Evolutionary conservation across 1,140 invertebrate species (phyloP), one percentile per base, ranked within the genome.

Genomic region (Physella acuta): DNA sequence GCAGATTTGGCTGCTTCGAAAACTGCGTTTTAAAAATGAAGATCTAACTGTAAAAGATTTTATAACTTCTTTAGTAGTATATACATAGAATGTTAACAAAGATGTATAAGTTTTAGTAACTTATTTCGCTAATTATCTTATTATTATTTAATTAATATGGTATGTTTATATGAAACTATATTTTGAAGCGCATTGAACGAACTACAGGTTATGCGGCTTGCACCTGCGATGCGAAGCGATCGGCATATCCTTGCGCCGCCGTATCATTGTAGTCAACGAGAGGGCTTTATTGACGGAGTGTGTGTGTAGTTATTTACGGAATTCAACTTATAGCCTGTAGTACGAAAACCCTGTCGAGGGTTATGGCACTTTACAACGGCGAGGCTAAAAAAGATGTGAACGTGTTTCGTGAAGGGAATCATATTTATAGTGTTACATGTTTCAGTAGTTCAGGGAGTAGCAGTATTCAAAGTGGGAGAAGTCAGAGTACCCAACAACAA

Each of bases 301-400:
- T 44, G 39, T 61, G 59, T 61, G 5, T 59, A 28, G 36, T 31
- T 60, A 60, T 64, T 53, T 30, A 30, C 30, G 62, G 62, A 64
- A 52, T 64, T 64, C 62, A 52, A 64, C 44, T 64, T 64, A 1
- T 2, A 33, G 62, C 28, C 3, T 39, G 4, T n/a, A 39, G n/a
- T 39, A 33, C 36, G 34, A 44, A 26, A 3, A n/a, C 34, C 34
- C 59, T 44, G 36, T 44, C 36, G 36, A 24, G n/a, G 59, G 59
- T 61, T 61, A 61, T 61, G 59, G 59, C 59, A 31, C 31, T 61
- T 24, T 61, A 61, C 26, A 34, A 24, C 26, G 59, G 59, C 1
- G 37, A 44, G 59, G 37, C 37, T 39, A 61, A 61, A 2, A 61
- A 61, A 39, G 59, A 61, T 61, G 59, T 61, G 33, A 61, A 61